Base-by-base conservation (phyloP, 2,888 invertebrate genomes). In the Hylaea fasciaria region DNA sequence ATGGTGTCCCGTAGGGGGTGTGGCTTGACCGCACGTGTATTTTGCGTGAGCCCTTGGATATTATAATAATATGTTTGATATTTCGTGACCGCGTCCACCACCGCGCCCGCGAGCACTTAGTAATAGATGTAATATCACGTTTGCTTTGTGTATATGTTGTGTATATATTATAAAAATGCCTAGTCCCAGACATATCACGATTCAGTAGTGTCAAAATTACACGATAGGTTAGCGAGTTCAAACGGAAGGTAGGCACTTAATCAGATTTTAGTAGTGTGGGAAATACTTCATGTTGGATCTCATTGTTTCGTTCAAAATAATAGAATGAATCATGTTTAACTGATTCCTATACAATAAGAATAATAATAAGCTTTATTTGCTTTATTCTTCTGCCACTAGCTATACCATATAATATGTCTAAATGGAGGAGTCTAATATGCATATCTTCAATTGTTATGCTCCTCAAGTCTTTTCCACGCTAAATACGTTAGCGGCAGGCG, bases 241-340 rank as follows among this genome's bases (percentile, higher is more conserved):
- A 50, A 50, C 41, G 50, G 41, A 50, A 41, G 50, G 41, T 45
- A 40, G 12, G 12, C n/a, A 17, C 37, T 35, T 48, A 37, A 50
- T 41, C 41, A 29, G 41, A 50, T 41, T 13, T 22, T n/a, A 41
- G 35, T 10, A 12, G 40, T 41, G 50, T 50, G 50, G 50, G 50
- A 50, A 50, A 50, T 17, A 49, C 3, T 16, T 50, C 14, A 22
- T 50, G 50, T n/a, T n/a, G 40, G 13, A 50, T 49, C 50, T 28
- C 28, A 50, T 50, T 40, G 40, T 50, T 39, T 46, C 10, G 29
- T 29, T 4, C 14, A 43, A 14, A 13, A 16, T 22, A 14, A 37
- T 47, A 13, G 14, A 45, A 11, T 29, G 46, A 22, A 3, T 22
- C 22, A 22, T 22, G 22, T 22, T n/a, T 9, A 32, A 9, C n/a